Percentiles rank a stretch among this genome's conserved stretches.
These are phyloP conservation scores for Ashinkailepas kermadecensis DNA, from an alignment of 2,888 invertebrate species.

Conservation along the genomic window DNA sequence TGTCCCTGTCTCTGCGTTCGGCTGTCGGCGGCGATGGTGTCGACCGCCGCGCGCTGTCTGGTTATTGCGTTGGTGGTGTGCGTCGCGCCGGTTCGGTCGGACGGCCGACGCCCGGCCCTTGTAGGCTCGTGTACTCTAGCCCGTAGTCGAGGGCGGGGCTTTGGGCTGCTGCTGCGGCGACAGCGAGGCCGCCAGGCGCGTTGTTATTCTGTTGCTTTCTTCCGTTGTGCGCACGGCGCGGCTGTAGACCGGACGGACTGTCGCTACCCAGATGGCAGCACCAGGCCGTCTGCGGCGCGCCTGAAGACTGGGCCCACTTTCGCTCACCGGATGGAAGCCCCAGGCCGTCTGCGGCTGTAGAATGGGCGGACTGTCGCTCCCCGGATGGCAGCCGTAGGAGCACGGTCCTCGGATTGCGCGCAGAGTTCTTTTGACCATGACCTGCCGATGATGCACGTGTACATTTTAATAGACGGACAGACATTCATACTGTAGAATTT, in stretches of 20 bases:
- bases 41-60: neutral
- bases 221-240: neutral
- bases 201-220: constrained; percentile 10
- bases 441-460: neutral
- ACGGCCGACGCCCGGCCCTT: neutral
- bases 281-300: too few relatives aligned
- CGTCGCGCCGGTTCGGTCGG: neutral
- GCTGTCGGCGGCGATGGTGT: neutral
- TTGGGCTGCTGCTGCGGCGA: neutral
- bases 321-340: too few relatives aligned
- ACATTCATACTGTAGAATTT: constrained; percentile 17
- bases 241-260: too few relatives aligned
- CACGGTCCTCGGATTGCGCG: neutral
- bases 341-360: too few relatives aligned
- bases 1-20: neutral
- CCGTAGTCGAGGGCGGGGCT: neutral
- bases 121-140: neutral
- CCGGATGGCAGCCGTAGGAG: neutral
- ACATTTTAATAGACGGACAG: constrained; percentile 13
- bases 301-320: too few relatives aligned
- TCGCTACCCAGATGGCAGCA: too few relatives aligned
- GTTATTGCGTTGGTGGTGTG: neutral
- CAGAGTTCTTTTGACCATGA: neutral
- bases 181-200: neutral
- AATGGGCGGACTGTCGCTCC: too few relatives aligned